Conservation (phyloP, 2,888 invertebrate genomes). For the Ditylenchus weischeri region DNA sequence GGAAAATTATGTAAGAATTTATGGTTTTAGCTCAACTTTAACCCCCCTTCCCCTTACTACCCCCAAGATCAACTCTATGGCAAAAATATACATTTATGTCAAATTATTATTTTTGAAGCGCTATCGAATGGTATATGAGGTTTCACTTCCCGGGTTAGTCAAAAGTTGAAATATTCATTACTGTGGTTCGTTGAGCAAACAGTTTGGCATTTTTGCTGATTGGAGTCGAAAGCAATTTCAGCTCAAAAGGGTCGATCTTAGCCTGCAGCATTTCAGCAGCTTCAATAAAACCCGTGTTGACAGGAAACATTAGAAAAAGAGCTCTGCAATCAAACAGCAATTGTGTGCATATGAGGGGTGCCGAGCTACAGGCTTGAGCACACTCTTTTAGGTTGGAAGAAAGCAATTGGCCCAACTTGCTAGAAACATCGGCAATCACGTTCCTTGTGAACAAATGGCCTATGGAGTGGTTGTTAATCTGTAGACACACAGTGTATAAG, state of each 20-base stretch:
- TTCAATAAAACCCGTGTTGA: slow-evolving; percentile 29
- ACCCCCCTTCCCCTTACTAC: no score
- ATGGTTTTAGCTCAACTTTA: no score
- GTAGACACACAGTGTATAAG: slow-evolving; percentile 33
- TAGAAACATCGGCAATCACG: slow-evolving; percentile 33
- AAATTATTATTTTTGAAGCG: no score
- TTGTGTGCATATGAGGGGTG: slow-evolving; percentile 28
- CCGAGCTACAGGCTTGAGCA: slow-evolving; percentile 13
- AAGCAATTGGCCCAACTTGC: slow-evolving; percentile 27
- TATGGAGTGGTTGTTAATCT: slow-evolving; percentile 35
- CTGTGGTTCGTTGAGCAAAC: slow-evolving; percentile 31
- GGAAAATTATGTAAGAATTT: no score
- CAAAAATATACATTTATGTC: no score
- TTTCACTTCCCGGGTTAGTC: no score
- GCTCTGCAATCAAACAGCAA: slow-evolving; percentile 34
- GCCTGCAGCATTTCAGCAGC: slow-evolving; percentile 27
- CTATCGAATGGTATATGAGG: no score
- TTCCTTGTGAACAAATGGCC: slow-evolving; percentile 41
- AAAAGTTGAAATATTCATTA: slow-evolving; percentile 6
- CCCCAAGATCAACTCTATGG: no score
- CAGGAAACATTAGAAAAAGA: slow-evolving; percentile 37
- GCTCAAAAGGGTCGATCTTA: slow-evolving; percentile 40
- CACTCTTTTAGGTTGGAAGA: slow-evolving; percentile 26
- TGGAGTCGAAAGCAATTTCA: slow-evolving; percentile 32
- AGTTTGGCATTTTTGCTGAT: slow-evolving; percentile 35